Conservation (phyloP, 2,888 invertebrate species). For the Rhagonycha fulva region DNA sequence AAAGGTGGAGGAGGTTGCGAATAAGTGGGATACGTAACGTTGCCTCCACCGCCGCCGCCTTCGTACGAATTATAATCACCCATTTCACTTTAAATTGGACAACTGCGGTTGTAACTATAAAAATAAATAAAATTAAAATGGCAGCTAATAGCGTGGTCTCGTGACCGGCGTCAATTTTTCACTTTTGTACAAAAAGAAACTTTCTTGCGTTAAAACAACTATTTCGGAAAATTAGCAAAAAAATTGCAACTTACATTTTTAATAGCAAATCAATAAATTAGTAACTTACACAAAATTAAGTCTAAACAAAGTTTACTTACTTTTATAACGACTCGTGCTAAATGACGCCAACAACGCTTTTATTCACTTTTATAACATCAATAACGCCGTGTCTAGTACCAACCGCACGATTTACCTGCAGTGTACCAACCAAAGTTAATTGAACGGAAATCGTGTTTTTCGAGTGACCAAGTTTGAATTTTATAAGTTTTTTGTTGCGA, state of each 20-base stretch:
- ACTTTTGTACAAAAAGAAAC: background rate
- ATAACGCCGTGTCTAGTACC: background rate
- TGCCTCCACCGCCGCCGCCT: slow-evolving; percentile 30
- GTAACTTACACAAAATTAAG: background rate
- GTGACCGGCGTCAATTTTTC: background rate
- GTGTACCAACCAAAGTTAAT: no score
- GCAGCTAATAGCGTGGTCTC: background rate
- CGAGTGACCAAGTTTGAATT: background rate
- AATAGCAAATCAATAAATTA: background rate
- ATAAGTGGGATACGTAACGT: slow-evolving; percentile 44
- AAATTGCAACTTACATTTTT: background rate
- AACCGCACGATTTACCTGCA: background rate
- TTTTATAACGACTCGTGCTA: background rate
- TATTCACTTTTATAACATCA: background rate
- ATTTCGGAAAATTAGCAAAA: background rate
- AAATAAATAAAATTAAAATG: background rate
- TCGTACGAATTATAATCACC: slow-evolving; percentile 25
- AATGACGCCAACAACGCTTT: background rate
- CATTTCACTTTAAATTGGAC: slow-evolving; percentile 6
- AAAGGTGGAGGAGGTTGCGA: slow-evolving; percentile 48
- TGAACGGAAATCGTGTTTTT: background rate
- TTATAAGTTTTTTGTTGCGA: background rate
- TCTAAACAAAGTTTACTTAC: background rate
- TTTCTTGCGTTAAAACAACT: background rate
- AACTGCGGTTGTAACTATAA: background rate